These are phyloP conservation scores for Plecturocebus donacophilus DNA, from an alignment of 2,113 vertebrate species.

Conservation along the genomic window DNA sequence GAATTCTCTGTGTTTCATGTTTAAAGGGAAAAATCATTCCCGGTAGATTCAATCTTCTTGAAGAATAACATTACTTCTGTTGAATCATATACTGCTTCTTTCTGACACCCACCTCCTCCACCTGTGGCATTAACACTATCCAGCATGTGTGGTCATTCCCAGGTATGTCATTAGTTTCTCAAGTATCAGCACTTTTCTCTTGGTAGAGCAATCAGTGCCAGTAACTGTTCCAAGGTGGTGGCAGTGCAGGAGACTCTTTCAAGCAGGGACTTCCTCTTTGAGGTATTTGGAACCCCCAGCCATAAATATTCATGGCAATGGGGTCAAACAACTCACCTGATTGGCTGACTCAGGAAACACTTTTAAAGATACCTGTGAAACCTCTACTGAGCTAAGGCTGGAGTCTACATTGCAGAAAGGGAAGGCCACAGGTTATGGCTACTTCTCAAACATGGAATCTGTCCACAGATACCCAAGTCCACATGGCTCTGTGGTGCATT, in stretches of 20 bases:
- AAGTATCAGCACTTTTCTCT: background rate
- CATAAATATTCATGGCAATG: background rate
- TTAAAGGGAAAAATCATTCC: background rate
- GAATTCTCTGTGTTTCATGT: background rate
- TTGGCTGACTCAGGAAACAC: background rate
- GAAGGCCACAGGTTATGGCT: no score
- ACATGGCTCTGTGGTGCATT: no score
- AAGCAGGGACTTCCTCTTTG: background rate
- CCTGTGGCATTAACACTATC: fast-evolving
- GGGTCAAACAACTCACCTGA: background rate
- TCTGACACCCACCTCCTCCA: background rate
- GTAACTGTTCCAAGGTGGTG: background rate
- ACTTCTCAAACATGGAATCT: background rate
- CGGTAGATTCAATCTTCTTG: background rate
- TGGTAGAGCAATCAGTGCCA: background rate
- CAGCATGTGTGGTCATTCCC: background rate
- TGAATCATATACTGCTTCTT: background rate
- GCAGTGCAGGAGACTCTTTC: background rate
- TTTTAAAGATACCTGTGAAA: background rate
- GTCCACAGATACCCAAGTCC: background rate
- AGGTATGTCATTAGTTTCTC: background rate
- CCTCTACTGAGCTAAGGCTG: background rate
- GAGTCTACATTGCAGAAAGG: background rate
- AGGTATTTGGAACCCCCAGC: background rate
- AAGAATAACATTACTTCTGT: background rate